Evolutionary conservation across 2,797 vertebrate species (phyloP).

Genomic region (Scarus forsteni): DNA sequence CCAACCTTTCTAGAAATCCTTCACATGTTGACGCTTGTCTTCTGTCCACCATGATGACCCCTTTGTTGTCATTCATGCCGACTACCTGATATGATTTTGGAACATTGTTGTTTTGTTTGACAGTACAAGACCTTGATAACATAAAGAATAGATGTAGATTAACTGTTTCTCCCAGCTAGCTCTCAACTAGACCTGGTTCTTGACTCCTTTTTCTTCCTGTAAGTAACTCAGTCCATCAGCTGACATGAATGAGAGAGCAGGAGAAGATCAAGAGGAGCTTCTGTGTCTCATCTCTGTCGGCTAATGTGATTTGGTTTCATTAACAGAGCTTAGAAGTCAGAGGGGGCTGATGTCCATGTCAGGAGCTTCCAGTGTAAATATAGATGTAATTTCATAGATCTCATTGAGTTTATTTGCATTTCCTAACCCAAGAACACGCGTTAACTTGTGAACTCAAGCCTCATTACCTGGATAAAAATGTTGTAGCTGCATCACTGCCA

Average conservation of each 20-base stretch:
- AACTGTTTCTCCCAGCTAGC: no score
- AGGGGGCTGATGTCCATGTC: background rate
- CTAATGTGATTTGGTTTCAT: slow-evolving; percentile 15
- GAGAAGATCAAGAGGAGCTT: background rate
- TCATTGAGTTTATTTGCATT: background rate
- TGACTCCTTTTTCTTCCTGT: background rate
- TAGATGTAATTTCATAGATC: background rate
- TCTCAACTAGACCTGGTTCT: no score
- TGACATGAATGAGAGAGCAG: background rate
- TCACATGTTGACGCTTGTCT: no score
- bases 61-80: no score
- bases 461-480: background rate
- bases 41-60: no score
- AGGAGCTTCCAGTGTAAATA: background rate
- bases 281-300: background rate
- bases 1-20: no score
- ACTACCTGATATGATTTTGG: no score
- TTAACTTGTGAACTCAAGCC: background rate
- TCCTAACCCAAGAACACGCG: background rate
- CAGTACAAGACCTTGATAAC: no score
- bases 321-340: background rate
- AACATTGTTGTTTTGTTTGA: no score
- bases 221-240: background rate
- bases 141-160: no score
- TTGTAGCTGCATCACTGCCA: background rate